These are phyloP conservation scores for Stomatorhinus ivindoensis DNA, from an alignment of 2,113 vertebrate genomes.

Conservation along the genomic window DNA sequence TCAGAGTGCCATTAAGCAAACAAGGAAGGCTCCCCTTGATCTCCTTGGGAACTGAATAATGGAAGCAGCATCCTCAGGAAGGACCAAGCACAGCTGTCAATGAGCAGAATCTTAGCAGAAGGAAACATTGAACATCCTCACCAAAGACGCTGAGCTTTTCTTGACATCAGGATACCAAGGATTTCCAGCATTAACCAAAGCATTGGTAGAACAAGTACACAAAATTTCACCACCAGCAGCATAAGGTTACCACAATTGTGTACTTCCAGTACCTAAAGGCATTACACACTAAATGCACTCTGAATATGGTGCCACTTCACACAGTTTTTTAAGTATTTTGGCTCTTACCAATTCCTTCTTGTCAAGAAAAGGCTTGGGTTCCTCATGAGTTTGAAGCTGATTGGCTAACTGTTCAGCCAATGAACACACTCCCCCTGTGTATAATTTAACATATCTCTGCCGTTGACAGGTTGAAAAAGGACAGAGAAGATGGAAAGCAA, in stretches of 20 bases:
- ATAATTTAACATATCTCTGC: constrained; percentile 92
- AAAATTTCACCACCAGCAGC: background rate
- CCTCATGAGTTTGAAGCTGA: constrained; percentile 87
- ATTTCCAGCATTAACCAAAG: background rate
- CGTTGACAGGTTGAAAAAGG: constrained; percentile 35
- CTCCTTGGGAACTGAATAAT: background rate
- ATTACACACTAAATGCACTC: background rate
- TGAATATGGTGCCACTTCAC: background rate
- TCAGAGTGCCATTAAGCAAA: background rate
- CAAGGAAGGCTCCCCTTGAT: background rate
- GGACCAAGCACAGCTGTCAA: background rate
- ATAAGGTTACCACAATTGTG: background rate
- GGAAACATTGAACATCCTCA: background rate
- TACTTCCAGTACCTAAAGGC: background rate
- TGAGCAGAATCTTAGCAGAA: background rate
- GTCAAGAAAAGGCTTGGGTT: constrained; percentile 76
- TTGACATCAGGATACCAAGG: background rate
- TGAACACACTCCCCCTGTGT: constrained; percentile 90
- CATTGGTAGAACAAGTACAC: background rate
- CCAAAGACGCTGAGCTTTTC: background rate
- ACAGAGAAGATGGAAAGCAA: constrained; percentile 16
- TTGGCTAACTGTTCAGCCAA: constrained; percentile 93
- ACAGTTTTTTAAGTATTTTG: background rate
- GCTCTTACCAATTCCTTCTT: constrained; percentile 91
- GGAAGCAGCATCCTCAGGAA: background rate